phyloP scores from a whole-genome alignment of 2,888 invertebrate genomes.

The Acanthococcus lagerstroemiae region DNA sequence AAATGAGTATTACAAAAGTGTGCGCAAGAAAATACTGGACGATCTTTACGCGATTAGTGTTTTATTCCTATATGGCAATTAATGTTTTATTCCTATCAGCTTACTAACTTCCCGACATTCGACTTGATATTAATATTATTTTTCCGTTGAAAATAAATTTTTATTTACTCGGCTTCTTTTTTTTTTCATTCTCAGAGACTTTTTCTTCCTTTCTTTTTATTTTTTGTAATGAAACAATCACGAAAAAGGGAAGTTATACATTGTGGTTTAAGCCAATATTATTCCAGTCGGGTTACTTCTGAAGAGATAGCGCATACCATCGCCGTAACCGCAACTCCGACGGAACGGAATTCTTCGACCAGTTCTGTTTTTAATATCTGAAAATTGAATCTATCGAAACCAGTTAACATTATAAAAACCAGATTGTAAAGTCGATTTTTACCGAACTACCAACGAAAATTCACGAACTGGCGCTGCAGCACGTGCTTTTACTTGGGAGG shows the following conservation, averaged over 20 bases:
- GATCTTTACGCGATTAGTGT: too few species aligned
- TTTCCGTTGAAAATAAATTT: too few species aligned
- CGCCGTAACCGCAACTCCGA: constrained; percentile 19
- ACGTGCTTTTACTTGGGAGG: constrained; percentile 31
- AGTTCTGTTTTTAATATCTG: constrained; percentile 26
- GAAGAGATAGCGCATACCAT: constrained; percentile 29
- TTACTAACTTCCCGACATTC: too few species aligned
- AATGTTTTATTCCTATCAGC: too few species aligned
- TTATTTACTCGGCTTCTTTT: too few species aligned
- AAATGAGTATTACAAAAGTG: too few species aligned
- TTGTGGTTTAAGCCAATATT: constrained; percentile 29
- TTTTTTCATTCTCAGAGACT: too few species aligned
- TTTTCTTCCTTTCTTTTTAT: neutral
- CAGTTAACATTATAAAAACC: constrained; percentile 27
- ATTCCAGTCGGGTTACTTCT: constrained; percentile 30
- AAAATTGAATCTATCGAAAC: constrained; percentile 31
- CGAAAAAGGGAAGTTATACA: constrained; percentile 28
- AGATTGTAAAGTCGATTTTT: constrained; percentile 22
- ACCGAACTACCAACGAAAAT: constrained; percentile 21
- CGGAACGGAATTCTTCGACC: constrained; percentile 14
- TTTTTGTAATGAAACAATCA: neutral
- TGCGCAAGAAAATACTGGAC: too few species aligned
- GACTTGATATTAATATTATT: too few species aligned
- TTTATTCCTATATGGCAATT: too few species aligned
- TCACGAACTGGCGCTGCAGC: constrained; percentile 19